Base-by-base conservation (phyloP, 2,113 vertebrate genomes). In the Gallinago paraguaiae region DNA sequence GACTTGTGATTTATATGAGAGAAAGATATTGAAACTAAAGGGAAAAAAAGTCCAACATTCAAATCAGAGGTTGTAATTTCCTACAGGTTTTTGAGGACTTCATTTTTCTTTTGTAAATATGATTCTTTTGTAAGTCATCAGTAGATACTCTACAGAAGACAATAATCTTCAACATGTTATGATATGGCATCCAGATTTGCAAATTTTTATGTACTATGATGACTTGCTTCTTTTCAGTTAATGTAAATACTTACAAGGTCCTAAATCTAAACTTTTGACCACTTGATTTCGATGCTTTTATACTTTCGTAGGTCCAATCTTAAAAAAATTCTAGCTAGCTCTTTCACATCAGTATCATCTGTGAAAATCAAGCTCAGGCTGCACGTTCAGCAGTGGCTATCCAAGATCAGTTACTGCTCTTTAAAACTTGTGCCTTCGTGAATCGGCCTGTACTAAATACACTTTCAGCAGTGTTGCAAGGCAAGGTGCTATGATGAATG, bases 1-100 rank as follows among this genome's bases (percentile, higher is more conserved):
- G 39, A 89, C 91, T 86, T 91, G 43, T 69, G 79, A 82, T 89
- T 97, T 89, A 85, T 82, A 77, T 48, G 27, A 89, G 11, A 80
- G 24, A 82, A 88, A 94, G 43, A 61, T 77, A 83, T 53, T 93
- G 80, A 79, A 93, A 85, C 27, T 80, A 53, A 74, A 51, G 13
- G 12, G 33, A 46, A 72, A 92, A 75, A 2, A 24, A 71, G 68
- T 77, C 0, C 9, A 86, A 84, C 35, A 46, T 74, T 91, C 28
- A 82, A 60, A 63, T 64, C 17, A 19, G 19, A 75, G 17, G 13
- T 71, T 88, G 80, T 50, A 2, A 28, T 20, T 41, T 48, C 78
- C 64, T 77, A 67, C 27, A 75, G 8, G 27, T 67, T 53, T 85
- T 63, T 76, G 33, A 79, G 19, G 65, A 83, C 17, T 80, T 81